Conservation (phyloP, 2,797 vertebrate species). For the Mastacembelus armatus region DNA sequence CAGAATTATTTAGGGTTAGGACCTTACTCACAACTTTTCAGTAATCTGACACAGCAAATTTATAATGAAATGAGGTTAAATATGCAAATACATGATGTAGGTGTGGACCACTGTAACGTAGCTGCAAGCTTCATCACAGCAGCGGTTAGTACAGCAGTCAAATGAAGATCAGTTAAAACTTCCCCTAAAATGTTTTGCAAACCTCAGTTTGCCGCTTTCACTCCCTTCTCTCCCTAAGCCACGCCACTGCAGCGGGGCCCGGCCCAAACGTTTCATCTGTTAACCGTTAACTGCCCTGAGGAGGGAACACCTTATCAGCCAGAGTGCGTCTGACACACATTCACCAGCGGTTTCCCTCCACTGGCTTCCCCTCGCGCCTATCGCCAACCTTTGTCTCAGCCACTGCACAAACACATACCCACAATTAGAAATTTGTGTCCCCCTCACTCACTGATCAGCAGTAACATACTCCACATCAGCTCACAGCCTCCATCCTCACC, state of each 20-base stretch:
- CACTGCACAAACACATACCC: background rate
- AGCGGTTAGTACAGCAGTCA: slow-evolving; percentile 32
- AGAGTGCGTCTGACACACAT: slow-evolving; percentile 28
- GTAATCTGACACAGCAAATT: slow-evolving; percentile 8
- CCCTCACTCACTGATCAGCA: slow-evolving; percentile 26
- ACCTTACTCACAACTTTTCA: background rate
- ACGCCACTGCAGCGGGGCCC: background rate
- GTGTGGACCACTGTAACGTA: background rate
- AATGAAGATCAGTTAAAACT: slow-evolving; percentile 27
- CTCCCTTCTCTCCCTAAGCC: slow-evolving; percentile 5
- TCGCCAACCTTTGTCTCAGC: slow-evolving; percentile 8
- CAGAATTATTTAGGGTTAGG: background rate
- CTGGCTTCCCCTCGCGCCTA: slow-evolving; percentile 45
- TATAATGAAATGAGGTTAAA: no score
- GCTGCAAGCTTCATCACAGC: background rate
- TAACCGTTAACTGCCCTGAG: slow-evolving; percentile 64
- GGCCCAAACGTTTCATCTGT: slow-evolving; percentile 33
- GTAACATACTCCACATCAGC: slow-evolving; percentile 38
- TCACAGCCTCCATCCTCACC: slow-evolving; percentile 1
- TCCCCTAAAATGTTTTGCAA: slow-evolving; percentile 43
- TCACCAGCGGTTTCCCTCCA: slow-evolving; percentile 53
- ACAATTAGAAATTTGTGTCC: slow-evolving; percentile 20
- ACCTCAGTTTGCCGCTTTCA: slow-evolving; percentile 24
- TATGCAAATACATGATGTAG: slow-evolving; percentile 5
- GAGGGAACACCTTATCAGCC: slow-evolving; percentile 60